These are phyloP conservation scores for Falco concolor DNA, from an alignment of 2,797 vertebrate species.

Conservation along the genomic window DNA sequence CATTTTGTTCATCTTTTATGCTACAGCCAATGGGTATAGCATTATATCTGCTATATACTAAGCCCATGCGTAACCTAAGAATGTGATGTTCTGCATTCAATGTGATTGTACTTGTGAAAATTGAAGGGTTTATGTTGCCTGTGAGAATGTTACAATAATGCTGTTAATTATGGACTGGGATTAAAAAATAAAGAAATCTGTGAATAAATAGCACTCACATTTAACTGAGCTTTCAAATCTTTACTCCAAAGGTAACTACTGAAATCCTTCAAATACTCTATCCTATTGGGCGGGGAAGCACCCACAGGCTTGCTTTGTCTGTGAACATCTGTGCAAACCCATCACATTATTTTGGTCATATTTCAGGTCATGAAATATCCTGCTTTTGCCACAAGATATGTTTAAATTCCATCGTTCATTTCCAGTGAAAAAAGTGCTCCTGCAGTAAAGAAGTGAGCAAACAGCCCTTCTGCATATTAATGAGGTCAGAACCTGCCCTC, in stretches of 20 bases:
- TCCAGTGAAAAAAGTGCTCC: not conserved
- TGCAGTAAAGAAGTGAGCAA: not conserved
- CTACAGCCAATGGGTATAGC: not conserved
- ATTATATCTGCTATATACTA: not conserved
- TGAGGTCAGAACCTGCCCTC: not conserved
- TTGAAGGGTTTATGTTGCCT: no score
- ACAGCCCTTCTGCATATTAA: not conserved
- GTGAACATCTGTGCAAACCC: not conserved
- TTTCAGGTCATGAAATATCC: not conserved
- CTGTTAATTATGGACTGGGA: not conserved
- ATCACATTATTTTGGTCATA: not conserved
- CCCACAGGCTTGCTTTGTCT: not conserved
- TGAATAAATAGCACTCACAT: not conserved
- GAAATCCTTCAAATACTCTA: not conserved
- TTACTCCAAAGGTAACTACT: not conserved
- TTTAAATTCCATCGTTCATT: not conserved
- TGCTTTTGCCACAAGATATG: not conserved
- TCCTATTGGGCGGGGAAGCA: not conserved
- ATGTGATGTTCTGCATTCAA: not conserved
- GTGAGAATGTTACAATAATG: not conserved
- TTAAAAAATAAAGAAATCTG: not conserved
- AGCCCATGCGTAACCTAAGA: not conserved
- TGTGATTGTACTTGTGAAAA: not conserved
- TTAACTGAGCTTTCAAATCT: not conserved
- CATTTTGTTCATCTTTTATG: not conserved